These are phyloP conservation scores for Eupithecia exiguata DNA, from an alignment of 2,888 invertebrate genomes.

Conservation along the genomic window DNA sequence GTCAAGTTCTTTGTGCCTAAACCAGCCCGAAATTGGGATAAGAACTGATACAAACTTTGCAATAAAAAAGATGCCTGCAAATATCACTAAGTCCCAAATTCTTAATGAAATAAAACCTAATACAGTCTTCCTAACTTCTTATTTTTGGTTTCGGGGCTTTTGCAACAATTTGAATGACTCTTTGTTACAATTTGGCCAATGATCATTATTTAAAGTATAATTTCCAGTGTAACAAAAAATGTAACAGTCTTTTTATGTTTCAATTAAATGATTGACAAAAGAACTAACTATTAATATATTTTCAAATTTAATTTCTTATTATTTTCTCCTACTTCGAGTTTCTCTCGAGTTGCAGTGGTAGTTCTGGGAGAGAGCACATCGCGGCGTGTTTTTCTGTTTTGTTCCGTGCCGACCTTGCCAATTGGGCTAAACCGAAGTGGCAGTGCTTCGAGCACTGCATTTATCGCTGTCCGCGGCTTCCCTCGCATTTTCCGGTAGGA, in stretches of 20 bases:
- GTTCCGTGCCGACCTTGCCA: conserved; percentile 54
- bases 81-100: neutral
- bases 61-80: neutral
- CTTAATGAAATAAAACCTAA: neutral
- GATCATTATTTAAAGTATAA: neutral
- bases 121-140: neutral
- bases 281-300: too few species aligned
- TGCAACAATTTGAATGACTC: too few species aligned
- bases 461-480: neutral
- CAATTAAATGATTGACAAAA: too few species aligned
- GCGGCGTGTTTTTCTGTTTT: conserved; percentile 42
- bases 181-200: neutral
- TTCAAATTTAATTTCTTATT: neutral
- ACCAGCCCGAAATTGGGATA: neutral
- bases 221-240: too few species aligned
- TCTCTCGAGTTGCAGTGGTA: conserved; percentile 31
- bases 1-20: neutral
- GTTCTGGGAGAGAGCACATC: conserved; percentile 18
- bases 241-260: neutral
- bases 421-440: conserved; percentile 51
- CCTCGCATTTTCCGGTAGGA: conserved; percentile 5
- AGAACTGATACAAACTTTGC: too few species aligned
- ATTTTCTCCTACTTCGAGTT: neutral
- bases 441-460: conserved; percentile 15
- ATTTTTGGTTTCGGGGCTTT: neutral